Evolutionary conservation across 2,113 vertebrate species (phyloP), one percentile per base, ranked within the genome.

Genomic region (Phaethon lepturus): DNA sequence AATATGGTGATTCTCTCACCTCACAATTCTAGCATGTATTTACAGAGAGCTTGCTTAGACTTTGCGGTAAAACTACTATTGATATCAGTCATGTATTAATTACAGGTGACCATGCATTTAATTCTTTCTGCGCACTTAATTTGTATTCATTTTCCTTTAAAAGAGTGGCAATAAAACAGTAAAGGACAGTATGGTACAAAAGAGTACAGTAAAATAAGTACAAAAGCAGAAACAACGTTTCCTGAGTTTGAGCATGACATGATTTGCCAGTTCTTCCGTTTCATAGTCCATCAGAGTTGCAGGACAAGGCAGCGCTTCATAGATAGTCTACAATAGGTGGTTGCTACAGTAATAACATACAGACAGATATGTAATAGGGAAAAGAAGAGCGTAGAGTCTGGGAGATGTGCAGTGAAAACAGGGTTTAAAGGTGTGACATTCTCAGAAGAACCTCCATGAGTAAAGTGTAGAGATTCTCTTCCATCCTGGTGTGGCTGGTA

Each of bases 311-410:
- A 66, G 6, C n/a, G 13, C 4, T 75, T 72, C 22, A 13, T 2
- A 52, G 4, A 7, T 35, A 40, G 19, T 25, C 56, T 67, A 16
- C 19, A 72, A 13, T 0, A 40, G 24, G 26, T 59, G 26, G 2
- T 40, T 84, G 26, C 49, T 80, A 31, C 38, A 73, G 47, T 40
- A 80, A 45, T 23, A 72, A 72, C 45, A 59, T 1, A 2, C 31
- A 80, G 58, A 56, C 5, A 68, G 10, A 4, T 0, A 0, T 16
- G 10, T 29, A 49, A 59, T 10, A 47, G 14, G 35, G 24, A 52
- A 87, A 47, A 75, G 13, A 69, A 58, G 31, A 47, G 15, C 29
- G 11, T 62, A 58, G 12, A 56, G 16, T 71, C 33, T 75, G 13
- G 17, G 31, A 52, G 33, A n/a, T 31, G 29, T 13, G 18, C 62